Percentiles rank a stretch among this genome's conserved stretches.
phyloP scores from a whole-genome alignment of 1,140 invertebrate species.

The Dermatophagoides farinae region DNA sequence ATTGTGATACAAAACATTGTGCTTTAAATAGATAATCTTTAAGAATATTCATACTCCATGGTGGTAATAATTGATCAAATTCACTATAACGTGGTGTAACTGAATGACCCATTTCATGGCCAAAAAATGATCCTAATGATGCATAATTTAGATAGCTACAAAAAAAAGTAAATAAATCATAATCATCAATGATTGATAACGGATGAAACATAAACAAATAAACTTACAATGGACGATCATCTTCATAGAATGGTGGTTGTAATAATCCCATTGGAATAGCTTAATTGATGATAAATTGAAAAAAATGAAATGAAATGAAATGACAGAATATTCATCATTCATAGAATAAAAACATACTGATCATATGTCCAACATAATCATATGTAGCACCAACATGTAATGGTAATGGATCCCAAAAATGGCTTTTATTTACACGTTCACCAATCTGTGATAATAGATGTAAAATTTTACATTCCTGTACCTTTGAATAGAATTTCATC shows the following conservation, averaged over 20 bases:
- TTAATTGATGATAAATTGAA: too few species aligned
- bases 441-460: neutral
- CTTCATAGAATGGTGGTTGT: slow-evolving; percentile 63
- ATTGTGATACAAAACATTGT: slow-evolving; percentile 8
- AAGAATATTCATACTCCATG: neutral
- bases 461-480: neutral
- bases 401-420: slow-evolving; percentile 3
- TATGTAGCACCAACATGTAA: slow-evolving; percentile 52
- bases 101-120: slow-evolving; percentile 27
- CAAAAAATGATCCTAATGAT: slow-evolving; percentile 20
- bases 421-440: neutral
- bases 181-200: neutral
- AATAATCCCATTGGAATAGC: slow-evolving; percentile 31
- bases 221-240: slow-evolving; percentile 39
- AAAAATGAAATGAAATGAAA: neutral
- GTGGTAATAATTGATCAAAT: neutral
- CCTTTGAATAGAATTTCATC: neutral
- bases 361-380: slow-evolving; percentile 56
- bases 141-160: slow-evolving; percentile 39
- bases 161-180: neutral
- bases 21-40: slow-evolving; percentile 8
- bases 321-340: neutral
- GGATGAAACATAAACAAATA: neutral
- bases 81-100: neutral
- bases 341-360: slow-evolving; percentile 26